phyloP scores from a whole-genome alignment of 2,797 vertebrate genomes.

The Amphiprion clarkii region DNA sequence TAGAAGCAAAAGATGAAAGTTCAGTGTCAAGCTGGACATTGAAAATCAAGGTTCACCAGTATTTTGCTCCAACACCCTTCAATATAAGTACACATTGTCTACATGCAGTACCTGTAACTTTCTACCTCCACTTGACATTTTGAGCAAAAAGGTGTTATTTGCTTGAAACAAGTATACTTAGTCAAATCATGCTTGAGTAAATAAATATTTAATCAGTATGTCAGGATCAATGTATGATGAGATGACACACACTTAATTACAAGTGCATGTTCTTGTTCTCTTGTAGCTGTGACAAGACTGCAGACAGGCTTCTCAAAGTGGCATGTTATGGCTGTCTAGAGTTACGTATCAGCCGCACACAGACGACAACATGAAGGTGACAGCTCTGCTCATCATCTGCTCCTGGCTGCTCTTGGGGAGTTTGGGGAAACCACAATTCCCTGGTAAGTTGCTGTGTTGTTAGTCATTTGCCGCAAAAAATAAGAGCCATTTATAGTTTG shows the following conservation, averaged over 20 bases:
- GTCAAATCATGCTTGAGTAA: slow-evolving; percentile 27
- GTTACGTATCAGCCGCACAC: slow-evolving; percentile 29
- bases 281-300: slow-evolving; percentile 47
- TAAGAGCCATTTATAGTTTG: neutral
- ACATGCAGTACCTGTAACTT: neutral
- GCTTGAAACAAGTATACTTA: neutral
- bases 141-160: slow-evolving; percentile 8
- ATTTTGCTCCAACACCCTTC: too few relatives aligned
- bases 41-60: too few relatives aligned
- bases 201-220: slow-evolving; percentile 38
- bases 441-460: slow-evolving; percentile 73
- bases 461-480: slow-evolving; percentile 1
- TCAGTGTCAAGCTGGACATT: neutral
- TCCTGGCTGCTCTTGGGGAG: slow-evolving; percentile 57
- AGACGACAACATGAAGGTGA: slow-evolving; percentile 75
- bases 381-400: slow-evolving; percentile 66
- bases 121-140: neutral
- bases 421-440: slow-evolving; percentile 72
- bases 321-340: slow-evolving; percentile 48
- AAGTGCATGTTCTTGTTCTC: slow-evolving; percentile 30
- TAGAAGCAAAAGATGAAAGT: too few relatives aligned
- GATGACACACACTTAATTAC: slow-evolving; percentile 52
- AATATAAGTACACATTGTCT: too few relatives aligned
- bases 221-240: slow-evolving; percentile 11
- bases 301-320: slow-evolving; percentile 41